A percentile compares a stretch with the other conserved stretches of the same genome.
phyloP scores from a whole-genome alignment of 2,113 vertebrate species.

The Trogon surrucura region DNA sequence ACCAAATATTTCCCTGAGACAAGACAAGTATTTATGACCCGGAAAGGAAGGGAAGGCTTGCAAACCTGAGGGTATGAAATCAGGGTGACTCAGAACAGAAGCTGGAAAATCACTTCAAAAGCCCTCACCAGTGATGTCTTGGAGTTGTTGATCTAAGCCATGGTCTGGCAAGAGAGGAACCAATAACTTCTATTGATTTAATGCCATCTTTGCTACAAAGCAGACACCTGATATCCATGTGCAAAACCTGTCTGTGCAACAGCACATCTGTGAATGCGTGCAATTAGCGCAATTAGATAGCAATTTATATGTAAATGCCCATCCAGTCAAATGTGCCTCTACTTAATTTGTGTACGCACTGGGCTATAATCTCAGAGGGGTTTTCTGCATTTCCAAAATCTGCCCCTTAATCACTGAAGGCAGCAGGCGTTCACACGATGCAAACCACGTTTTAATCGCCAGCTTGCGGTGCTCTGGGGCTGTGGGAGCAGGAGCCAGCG shows the following conservation, averaged over 20 bases:
- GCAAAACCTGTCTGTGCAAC: conserved; percentile 40
- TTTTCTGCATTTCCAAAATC: not conserved
- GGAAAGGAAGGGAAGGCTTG: not conserved
- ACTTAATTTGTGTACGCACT: not conserved
- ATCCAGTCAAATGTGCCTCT: conserved; percentile 8
- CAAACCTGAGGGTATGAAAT: conserved; percentile 7
- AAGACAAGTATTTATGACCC: conserved; percentile 40
- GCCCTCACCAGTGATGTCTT: not conserved
- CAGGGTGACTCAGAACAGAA: conserved; percentile 41
- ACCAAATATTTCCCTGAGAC: conserved; percentile 12
- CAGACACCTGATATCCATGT: conserved; percentile 42
- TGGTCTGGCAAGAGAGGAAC: not conserved
- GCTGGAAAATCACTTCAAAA: not conserved
- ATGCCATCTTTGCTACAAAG: conserved; percentile 4
- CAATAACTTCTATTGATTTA: conserved; percentile 18
- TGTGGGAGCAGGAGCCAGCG: rapidly evolving
- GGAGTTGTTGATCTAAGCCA: not conserved
- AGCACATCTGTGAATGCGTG: conserved; percentile 22
- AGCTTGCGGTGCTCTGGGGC: not conserved
- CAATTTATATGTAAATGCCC: conserved; percentile 65
- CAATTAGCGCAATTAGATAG: conserved; percentile 54
- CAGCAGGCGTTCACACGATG: not conserved
- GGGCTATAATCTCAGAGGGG: not conserved
- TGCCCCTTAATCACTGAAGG: not conserved
- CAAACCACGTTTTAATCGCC: not conserved